Conservation (phyloP, 2,113 vertebrate species). For the Regulus satrapa region DNA sequence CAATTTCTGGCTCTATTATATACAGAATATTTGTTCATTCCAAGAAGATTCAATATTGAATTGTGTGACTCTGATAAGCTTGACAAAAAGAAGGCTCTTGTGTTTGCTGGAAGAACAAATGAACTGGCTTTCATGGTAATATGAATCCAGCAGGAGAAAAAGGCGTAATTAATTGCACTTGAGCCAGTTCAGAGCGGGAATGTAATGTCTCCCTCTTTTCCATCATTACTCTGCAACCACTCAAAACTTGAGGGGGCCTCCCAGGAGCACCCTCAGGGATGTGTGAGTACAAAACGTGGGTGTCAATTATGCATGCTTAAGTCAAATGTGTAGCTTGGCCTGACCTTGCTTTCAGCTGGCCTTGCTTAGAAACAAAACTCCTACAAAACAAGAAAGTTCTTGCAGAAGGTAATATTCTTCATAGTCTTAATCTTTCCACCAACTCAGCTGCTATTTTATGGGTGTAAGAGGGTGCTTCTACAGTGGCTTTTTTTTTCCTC, state of each 20-base stretch:
- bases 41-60: neutral
- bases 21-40: neutral
- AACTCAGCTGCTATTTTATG: neutral
- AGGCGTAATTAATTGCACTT: neutral
- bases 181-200: neutral
- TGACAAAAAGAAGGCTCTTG: neutral
- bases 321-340: neutral
- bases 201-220: neutral
- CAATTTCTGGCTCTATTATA: neutral
- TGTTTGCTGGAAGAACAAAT: slow-evolving; percentile 17
- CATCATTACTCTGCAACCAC: neutral
- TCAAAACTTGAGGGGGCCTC: neutral
- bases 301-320: neutral
- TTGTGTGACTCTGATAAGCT: neutral
- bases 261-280: neutral
- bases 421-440: neutral
- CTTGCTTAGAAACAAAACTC: neutral
- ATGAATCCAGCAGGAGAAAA: neutral
- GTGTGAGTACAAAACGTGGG: neutral
- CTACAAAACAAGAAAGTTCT: neutral
- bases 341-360: neutral
- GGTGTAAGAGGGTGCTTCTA: neutral
- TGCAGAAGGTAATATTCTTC: neutral
- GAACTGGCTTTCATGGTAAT: neutral
- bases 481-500: neutral